Evolutionary conservation across 2,888 invertebrate species (phyloP), one percentile per base, ranked within the genome.

Genomic region (Napeogenes inachia): DNA sequence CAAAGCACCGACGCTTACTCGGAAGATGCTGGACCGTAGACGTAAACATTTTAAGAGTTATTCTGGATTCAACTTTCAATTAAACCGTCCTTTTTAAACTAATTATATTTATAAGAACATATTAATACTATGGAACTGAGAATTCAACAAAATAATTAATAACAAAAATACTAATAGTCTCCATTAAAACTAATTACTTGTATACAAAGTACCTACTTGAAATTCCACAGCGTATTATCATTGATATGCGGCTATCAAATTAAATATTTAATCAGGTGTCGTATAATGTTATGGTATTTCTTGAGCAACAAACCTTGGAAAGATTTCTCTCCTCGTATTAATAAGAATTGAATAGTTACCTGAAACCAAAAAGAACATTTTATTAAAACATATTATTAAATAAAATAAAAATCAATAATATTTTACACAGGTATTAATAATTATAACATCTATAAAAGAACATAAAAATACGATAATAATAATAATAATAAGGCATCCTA

Each of bases 21-120:
- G 66, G 72, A 69, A 70, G 70, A 69, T 71, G 73, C 67, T 69
- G 73, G 76, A 58, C 68, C 73, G 77, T 80, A 70, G 78, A 79
- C 81, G 79, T 82, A 82, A 85, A 84, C 82, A 82, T 82, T 84
- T 84, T 81, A 75, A 77, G 75, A 81, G 80, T 77, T 74, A 60
- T 60, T 60, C 45, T 54, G 54, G 56, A 54, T 50, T 45, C 75
- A 79, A 75, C 66, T 63, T 74, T 77, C 79, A 81, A 77, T 78
- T 82, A 81, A 85, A 57, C 57, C 4, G 21, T 33, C 12, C 42
- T 42, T 42, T 42, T 10, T 42, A 6, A 35, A 35, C 6, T 3
- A 4, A 35, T 35, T 35, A 21, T 21, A 21, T 21, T 21, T 21
- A 21, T 21, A 21, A 0, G 21, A 21, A 21, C 21, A 21, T 21